Percentiles rank a stretch among this genome's conserved stretches.
These are phyloP conservation scores for Nannoperca australis DNA, from an alignment of 2,797 vertebrate species.

Conservation along the genomic window DNA sequence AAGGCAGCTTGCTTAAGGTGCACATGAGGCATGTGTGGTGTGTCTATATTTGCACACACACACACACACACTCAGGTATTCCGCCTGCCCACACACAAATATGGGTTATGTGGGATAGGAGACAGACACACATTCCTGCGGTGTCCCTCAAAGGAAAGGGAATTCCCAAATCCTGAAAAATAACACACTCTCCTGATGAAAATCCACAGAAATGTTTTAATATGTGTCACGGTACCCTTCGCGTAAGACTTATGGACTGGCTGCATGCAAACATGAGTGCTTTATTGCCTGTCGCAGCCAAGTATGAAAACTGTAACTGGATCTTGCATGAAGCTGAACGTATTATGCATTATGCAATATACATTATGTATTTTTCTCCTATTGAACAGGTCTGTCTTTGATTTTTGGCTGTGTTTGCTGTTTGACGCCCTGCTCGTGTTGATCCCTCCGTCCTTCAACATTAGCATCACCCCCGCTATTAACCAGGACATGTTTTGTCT, in stretches of 20 bases:
- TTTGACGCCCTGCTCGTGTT: slow-evolving; percentile 21
- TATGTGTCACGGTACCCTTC: slow-evolving; percentile 73
- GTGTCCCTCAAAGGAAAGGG: slow-evolving; percentile 89
- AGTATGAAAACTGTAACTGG: slow-evolving; percentile 52
- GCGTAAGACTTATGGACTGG: slow-evolving; percentile 51
- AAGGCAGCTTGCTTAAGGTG: slow-evolving; percentile 76
- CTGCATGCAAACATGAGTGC: slow-evolving; percentile 49
- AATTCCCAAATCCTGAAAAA: slow-evolving; percentile 81
- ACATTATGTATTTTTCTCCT: slow-evolving; percentile 52
- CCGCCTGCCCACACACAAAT: slow-evolving; percentile 70
- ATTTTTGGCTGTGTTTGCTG: slow-evolving; percentile 40
- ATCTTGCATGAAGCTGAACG: slow-evolving; percentile 43
- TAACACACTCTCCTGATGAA: slow-evolving; percentile 77
- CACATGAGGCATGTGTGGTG: slow-evolving; percentile 59
- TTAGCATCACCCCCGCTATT: slow-evolving; percentile 36
- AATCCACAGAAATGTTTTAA: slow-evolving; percentile 82
- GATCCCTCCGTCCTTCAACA: slow-evolving; percentile 44
- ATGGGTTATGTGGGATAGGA: slow-evolving; percentile 81
- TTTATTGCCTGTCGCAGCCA: slow-evolving; percentile 48
- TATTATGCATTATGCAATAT: slow-evolving; percentile 52
- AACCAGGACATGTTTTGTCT: neutral
- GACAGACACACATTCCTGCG: slow-evolving; percentile 90
- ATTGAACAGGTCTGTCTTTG: slow-evolving; percentile 29
- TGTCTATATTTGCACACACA: slow-evolving; percentile 50
- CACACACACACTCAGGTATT: slow-evolving; percentile 60